Evolutionary conservation across 2,797 vertebrate species (phyloP).

Genomic region (Poecilia wingei): DNA sequence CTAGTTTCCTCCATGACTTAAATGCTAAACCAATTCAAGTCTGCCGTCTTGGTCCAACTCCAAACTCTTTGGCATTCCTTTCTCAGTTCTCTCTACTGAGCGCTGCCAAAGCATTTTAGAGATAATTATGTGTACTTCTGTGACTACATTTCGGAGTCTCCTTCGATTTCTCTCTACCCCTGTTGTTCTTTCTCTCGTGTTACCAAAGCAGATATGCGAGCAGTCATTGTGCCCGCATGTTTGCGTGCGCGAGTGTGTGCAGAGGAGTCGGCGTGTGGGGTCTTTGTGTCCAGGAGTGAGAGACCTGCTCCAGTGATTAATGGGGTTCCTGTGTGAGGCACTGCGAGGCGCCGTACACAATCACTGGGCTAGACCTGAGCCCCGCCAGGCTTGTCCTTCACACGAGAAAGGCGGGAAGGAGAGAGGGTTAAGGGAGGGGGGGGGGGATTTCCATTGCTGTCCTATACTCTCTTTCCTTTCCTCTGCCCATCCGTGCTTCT

Average conservation of each 20-base stretch:
- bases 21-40: constrained; percentile 69
- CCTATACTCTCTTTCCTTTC: constrained; percentile 60
- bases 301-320: constrained; percentile 85
- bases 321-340: constrained; percentile 82
- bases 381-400: constrained; percentile 83
- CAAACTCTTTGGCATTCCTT: constrained; percentile 78
- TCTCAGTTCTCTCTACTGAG: constrained; percentile 52
- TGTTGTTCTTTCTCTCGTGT: constrained; percentile 21
- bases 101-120: constrained; percentile 71
- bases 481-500: constrained; percentile 66
- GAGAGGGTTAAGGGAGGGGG: constrained; percentile 27
- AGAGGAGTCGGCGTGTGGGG: constrained; percentile 75
- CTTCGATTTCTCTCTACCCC: constrained; percentile 11
- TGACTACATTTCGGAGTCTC: constrained; percentile 53
- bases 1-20: constrained; percentile 54
- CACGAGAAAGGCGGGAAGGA: constrained; percentile 77
- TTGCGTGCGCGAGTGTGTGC: constrained; percentile 56
- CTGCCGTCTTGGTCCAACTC: constrained; percentile 66
- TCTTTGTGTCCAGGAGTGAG: constrained; percentile 78
- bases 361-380: constrained; percentile 78
- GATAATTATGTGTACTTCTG: constrained; percentile 71
- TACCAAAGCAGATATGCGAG: constrained; percentile 40
- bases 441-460: constrained; percentile 59
- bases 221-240: constrained; percentile 59
- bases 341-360: constrained; percentile 80